Evolutionary conservation across 2,797 vertebrate species (phyloP).

Genomic region (Dromococcyx pavoninus): DNA sequence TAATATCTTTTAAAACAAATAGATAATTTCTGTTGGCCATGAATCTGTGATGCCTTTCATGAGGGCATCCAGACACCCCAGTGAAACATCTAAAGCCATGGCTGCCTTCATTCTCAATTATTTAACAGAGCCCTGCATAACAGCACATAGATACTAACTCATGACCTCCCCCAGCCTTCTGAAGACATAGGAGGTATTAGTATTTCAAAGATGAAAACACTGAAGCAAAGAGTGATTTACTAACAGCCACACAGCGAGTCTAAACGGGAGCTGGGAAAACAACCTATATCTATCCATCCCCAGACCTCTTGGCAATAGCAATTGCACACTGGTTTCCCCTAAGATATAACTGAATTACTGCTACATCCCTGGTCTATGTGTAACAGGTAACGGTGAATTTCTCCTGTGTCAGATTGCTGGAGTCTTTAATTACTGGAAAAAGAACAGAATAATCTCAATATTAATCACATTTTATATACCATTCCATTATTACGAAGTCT

Average conservation of each 20-base stretch:
- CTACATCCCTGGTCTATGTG: background rate
- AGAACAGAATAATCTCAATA: background rate
- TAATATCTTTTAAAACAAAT: background rate
- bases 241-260: accelerated
- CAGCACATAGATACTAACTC: background rate
- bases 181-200: background rate
- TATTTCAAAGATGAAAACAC: background rate
- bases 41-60: background rate
- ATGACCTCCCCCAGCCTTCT: background rate
- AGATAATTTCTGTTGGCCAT: background rate
- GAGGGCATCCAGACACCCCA: background rate
- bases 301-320: background rate
- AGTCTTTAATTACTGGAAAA: background rate
- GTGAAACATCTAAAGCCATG: background rate
- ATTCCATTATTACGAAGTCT: background rate
- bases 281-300: background rate
- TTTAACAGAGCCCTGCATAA: background rate
- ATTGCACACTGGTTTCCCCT: background rate
- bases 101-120: background rate
- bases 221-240: background rate
- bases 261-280: background rate
- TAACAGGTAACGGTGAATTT: background rate
- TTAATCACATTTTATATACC: background rate
- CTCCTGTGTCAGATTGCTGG: background rate
- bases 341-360: background rate